Percentiles rank a stretch among this genome's conserved stretches.
These are phyloP conservation scores for Hylomyscus alleni DNA, from an alignment of 2,797 vertebrate species.

Conservation along the genomic window DNA sequence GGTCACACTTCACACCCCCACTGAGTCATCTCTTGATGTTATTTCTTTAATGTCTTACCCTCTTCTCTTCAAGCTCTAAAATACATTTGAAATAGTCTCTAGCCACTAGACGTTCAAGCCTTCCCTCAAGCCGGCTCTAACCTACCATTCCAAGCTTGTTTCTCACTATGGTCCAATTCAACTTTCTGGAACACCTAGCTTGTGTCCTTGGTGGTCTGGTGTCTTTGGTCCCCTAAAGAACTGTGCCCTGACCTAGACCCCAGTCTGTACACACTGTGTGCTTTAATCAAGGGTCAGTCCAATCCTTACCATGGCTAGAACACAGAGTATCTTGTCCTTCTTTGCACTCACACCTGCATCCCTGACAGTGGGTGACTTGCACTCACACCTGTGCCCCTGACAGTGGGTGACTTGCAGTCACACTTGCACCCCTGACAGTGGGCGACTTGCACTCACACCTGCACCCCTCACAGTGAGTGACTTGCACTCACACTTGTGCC, in stretches of 20 bases:
- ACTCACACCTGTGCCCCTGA: no score
- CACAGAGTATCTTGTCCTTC: neutral
- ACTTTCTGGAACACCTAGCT: neutral
- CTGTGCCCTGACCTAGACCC: neutral
- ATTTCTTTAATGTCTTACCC: neutral
- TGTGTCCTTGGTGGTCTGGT: neutral
- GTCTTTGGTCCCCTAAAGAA: neutral
- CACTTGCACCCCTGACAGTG: no score
- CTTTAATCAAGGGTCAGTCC: neutral
- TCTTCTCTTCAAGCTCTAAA: neutral
- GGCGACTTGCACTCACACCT: no score
- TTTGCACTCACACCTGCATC: neutral
- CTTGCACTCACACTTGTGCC: neutral
- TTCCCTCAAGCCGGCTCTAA: neutral
- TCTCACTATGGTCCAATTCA: neutral
- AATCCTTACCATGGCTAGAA: neutral
- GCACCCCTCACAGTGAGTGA: no score
- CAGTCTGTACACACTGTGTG: neutral
- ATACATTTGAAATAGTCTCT: neutral
- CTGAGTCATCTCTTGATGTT: neutral
- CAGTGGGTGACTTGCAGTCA: no score
- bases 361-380: no score
- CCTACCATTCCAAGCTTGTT: neutral
- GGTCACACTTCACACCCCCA: neutral
- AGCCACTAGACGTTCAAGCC: neutral